A percentile compares a stretch with the other conserved stretches of the same genome.
phyloP scores from a whole-genome alignment of 2,888 invertebrate species.

The Chirona hameri region DNA sequence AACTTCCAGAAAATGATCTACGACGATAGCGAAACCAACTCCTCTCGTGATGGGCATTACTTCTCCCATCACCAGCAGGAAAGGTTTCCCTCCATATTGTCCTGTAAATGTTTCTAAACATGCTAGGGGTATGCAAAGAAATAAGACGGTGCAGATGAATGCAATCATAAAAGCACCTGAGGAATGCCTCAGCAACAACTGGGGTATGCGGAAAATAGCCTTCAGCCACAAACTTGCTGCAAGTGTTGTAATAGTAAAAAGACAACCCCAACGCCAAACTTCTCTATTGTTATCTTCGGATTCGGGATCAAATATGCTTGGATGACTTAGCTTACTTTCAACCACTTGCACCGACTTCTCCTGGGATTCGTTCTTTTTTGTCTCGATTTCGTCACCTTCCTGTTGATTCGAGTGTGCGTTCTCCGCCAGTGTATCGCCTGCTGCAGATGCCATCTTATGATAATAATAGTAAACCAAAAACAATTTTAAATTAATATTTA shows the following conservation, averaged over 20 bases:
- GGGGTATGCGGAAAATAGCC: not conserved
- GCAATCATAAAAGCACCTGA: not conserved
- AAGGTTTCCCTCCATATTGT: not conserved
- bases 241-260: not conserved
- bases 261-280: not conserved
- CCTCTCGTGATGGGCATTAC: not conserved
- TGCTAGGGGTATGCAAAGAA: not conserved
- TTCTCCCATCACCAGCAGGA: not conserved
- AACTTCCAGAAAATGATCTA: conserved; percentile 1
- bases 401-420: not conserved
- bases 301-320: not conserved
- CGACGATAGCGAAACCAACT: not conserved
- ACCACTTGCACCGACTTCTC: not conserved
- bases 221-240: not conserved
- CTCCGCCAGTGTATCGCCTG: not conserved
- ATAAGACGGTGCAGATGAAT: not conserved
- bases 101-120: conserved; percentile 25
- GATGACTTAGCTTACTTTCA: not conserved
- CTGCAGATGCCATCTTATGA: not conserved
- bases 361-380: not conserved
- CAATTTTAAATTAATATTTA: not conserved
- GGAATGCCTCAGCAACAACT: not conserved
- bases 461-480: not conserved
- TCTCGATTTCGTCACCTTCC: not conserved
- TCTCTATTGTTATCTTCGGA: not conserved